Percentiles rank a stretch among this genome's conserved stretches.
Evolutionary conservation across 2,797 vertebrate species (phyloP).

Genomic region (Mormyrus hasselquistii): DNA sequence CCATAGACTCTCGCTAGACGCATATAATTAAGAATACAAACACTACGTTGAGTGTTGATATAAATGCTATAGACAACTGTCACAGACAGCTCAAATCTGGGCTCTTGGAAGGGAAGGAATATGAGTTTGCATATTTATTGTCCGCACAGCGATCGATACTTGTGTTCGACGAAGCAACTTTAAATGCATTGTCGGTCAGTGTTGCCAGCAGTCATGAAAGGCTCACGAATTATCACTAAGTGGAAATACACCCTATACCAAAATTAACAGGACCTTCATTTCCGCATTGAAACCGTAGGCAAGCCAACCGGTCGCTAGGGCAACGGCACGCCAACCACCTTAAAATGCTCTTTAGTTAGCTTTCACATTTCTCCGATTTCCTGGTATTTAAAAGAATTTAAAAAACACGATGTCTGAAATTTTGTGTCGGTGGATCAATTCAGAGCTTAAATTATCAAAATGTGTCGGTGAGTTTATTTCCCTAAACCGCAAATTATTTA

Average conservation of each 20-base stretch:
- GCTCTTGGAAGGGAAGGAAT: neutral
- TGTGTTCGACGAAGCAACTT: neutral
- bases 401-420: conserved; percentile 69
- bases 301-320: conserved; percentile 44
- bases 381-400: neutral
- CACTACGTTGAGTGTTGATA: neutral
- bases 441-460: conserved; percentile 74
- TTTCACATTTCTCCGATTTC: neutral
- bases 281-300: neutral
- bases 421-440: conserved; percentile 82
- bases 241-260: neutral
- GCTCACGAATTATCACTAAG: neutral
- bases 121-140: neutral
- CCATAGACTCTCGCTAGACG: neutral
- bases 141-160: neutral
- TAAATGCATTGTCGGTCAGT: neutral
- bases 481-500: neutral
- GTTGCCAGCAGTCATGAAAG: neutral
- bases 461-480: conserved; percentile 67
- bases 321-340: conserved; percentile 32
- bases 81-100: neutral
- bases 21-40: neutral
- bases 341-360: neutral
- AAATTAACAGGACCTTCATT: neutral
- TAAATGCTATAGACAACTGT: neutral